Evolutionary conservation across 2,113 vertebrate species (phyloP).

Genomic region (Planiliza haematocheilus): DNA sequence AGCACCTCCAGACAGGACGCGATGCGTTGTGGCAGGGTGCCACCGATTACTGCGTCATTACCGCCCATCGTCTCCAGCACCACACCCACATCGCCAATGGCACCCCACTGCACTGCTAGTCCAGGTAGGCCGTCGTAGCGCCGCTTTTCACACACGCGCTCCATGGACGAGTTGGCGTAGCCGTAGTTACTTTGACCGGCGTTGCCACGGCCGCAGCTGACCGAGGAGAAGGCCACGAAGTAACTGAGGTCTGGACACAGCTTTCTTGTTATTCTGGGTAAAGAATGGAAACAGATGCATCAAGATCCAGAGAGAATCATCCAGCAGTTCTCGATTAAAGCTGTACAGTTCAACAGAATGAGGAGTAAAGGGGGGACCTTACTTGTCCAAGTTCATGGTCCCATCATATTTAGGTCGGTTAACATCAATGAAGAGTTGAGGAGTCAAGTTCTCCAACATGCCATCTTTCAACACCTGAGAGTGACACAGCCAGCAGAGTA

Average conservation of each 20-base stretch:
- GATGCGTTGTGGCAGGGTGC: slow-evolving; percentile 92
- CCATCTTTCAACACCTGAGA: slow-evolving; percentile 89
- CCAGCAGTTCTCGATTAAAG: neutral
- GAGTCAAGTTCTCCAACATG: slow-evolving; percentile 93
- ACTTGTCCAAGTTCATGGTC: slow-evolving; percentile 93
- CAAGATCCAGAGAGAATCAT: neutral
- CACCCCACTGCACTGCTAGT: slow-evolving; percentile 95
- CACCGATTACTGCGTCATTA: slow-evolving; percentile 87
- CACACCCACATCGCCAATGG: slow-evolving; percentile 94
- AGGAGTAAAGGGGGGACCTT: neutral
- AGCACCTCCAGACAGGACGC: slow-evolving; percentile 93
- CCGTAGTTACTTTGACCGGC: slow-evolving; percentile 96
- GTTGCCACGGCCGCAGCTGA: slow-evolving; percentile 96
- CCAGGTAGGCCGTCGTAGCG: slow-evolving; percentile 87
- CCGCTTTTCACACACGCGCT: slow-evolving; percentile 94
- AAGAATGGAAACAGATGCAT: neutral
- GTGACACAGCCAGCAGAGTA: neutral
- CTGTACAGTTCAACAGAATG: neutral
- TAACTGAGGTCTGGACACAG: slow-evolving; percentile 90
- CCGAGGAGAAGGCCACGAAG: slow-evolving; percentile 96
- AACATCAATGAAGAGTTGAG: slow-evolving; percentile 89
- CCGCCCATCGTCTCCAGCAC: slow-evolving; percentile 88
- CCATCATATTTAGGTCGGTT: slow-evolving; percentile 92
- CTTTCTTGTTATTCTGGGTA: slow-evolving; percentile 85
- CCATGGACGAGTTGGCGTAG: slow-evolving; percentile 97